These are phyloP conservation scores for Myripristis murdjan DNA, from an alignment of 2,797 vertebrate species.

Conservation along the genomic window DNA sequence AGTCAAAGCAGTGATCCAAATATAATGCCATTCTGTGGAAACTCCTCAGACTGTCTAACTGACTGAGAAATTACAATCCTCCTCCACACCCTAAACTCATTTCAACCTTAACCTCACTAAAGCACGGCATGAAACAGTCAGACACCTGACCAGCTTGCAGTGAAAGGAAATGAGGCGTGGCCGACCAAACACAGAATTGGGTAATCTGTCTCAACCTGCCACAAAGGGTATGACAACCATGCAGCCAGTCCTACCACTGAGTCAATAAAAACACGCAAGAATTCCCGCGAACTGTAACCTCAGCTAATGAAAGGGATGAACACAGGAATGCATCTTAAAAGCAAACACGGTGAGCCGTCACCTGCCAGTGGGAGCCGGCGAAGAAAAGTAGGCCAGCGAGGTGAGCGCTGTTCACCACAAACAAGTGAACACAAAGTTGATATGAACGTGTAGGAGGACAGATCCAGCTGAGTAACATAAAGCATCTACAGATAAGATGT, in stretches of 20 bases:
- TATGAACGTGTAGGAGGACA: background rate
- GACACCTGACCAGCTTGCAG: background rate
- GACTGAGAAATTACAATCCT: background rate
- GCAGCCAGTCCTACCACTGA: constrained; percentile 12
- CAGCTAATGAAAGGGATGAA: background rate
- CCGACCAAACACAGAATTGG: constrained; percentile 36
- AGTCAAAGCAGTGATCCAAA: background rate
- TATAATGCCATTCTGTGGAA: constrained; percentile 15
- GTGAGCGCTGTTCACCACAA: background rate
- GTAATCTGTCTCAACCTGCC: constrained; percentile 69
- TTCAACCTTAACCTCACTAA: constrained; percentile 1
- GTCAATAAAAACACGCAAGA: background rate
- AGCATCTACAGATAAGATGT: background rate
- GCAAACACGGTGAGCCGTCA: no score
- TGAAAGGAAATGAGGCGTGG: constrained; percentile 42
- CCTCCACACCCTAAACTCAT: constrained; percentile 8
- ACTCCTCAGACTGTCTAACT: background rate
- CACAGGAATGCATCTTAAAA: background rate
- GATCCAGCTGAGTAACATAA: background rate
- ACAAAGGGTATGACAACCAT: constrained; percentile 51
- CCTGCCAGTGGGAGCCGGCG: no score
- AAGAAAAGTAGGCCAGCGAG: background rate
- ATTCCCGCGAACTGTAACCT: constrained; percentile 1
- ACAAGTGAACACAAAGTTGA: background rate
- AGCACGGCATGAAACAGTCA: constrained; percentile 23